These are phyloP conservation scores for Pituophis catenifer DNA, from an alignment of 2,113 vertebrate genomes.

Conservation along the genomic window DNA sequence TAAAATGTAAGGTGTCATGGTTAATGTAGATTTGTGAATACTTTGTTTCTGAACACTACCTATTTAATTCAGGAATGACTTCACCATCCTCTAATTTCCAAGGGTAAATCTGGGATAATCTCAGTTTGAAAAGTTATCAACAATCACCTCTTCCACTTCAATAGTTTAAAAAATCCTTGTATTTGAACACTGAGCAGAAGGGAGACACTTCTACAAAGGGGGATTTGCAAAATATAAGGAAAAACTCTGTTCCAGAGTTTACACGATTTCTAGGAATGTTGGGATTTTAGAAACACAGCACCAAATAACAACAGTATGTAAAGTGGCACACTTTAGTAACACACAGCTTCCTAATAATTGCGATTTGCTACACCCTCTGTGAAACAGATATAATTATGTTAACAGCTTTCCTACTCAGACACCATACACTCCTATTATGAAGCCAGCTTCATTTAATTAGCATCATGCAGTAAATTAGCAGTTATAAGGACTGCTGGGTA, in stretches of 20 bases:
- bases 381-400: constrained; percentile 72
- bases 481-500: constrained; percentile 68
- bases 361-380: constrained; percentile 62
- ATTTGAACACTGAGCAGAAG: constrained; percentile 43
- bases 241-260: constrained; percentile 22
- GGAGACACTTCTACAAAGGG: constrained; percentile 1
- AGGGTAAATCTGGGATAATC: constrained; percentile 22
- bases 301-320: constrained; percentile 44
- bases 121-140: constrained; percentile 49
- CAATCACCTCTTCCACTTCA: constrained; percentile 26
- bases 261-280: constrained; percentile 45
- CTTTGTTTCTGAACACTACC: not conserved
- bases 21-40: not conserved
- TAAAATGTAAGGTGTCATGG: not conserved
- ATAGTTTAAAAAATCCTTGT: constrained; percentile 38
- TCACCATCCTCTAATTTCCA: constrained; percentile 33
- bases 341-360: constrained; percentile 67
- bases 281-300: constrained; percentile 52
- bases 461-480: constrained; percentile 74
- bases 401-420: constrained; percentile 68
- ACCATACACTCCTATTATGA: constrained; percentile 71
- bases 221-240: constrained; percentile 18
- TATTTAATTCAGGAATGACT: constrained; percentile 36
- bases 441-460: constrained; percentile 73
- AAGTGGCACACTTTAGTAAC: constrained; percentile 39